Evolutionary conservation across 2,797 vertebrate species (phyloP).

Genomic region (Synanceia verrucosa): DNA sequence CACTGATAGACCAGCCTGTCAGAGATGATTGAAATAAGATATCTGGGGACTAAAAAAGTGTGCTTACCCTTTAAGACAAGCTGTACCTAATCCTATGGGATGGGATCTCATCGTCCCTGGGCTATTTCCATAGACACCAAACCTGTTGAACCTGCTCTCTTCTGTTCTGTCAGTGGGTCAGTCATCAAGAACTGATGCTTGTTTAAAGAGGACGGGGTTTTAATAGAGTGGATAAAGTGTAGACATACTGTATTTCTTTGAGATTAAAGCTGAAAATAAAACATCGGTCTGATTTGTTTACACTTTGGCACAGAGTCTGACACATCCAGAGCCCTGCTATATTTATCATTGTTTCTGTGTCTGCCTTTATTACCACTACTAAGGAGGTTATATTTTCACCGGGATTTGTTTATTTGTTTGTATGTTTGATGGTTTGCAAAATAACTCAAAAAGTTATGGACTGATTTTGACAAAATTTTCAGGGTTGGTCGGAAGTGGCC

Average conservation of each 20-base stretch:
- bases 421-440: too few relatives aligned
- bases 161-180: slow-evolving; percentile 17
- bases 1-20: background rate
- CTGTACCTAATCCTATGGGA: slow-evolving; percentile 9
- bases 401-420: too few relatives aligned
- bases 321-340: background rate
- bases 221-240: too few relatives aligned
- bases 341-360: background rate
- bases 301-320: background rate
- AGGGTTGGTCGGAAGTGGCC: too few relatives aligned
- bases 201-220: background rate
- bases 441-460: too few relatives aligned
- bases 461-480: too few relatives aligned
- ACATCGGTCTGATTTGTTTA: background rate
- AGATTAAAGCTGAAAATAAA: too few relatives aligned
- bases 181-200: background rate
- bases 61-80: slow-evolving; percentile 27
- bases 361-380: background rate
- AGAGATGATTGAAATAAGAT: background rate
- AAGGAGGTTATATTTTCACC: too few relatives aligned
- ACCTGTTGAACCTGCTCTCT: slow-evolving; percentile 56
- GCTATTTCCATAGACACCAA: slow-evolving; percentile 21
- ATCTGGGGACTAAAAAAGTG: background rate
- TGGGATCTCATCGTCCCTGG: slow-evolving; percentile 15
- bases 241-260: too few relatives aligned